Base-by-base conservation (phyloP, 2,113 vertebrate genomes). In the Cercocebus atys region DNA sequence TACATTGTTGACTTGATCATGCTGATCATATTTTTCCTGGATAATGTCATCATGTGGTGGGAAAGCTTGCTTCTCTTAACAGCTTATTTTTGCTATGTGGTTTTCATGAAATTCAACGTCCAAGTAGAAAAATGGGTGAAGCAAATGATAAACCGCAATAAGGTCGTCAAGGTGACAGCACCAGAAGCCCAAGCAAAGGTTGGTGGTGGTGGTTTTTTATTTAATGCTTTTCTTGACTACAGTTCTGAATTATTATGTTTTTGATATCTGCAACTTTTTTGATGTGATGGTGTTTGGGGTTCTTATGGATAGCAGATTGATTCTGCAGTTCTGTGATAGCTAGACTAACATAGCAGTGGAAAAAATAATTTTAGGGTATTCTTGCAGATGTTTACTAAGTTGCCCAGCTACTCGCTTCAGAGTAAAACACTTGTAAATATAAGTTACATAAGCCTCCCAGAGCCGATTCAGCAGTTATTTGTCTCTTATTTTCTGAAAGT, bases 71-170 rank as follows among this genome's bases (percentile, higher is more conserved):
- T 98, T 0, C 99, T 99, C 73, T 99, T 99, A 45, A 97, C 98
- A 23, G 98, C 98, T 1, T 99, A 99, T 92, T 98, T 99, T 88
- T 90, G 92, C 97, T 99, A 99, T 57, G 99, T 99, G 97, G 96
- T 99, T 98, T 99, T 99, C 98, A 99, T 99, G 99, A 99, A 99
- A 98, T 99, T 98, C 99, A 99, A 99, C 96, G 98, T 99, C 94
- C 99, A 98, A 87, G 98, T 99, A 5, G 99, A 99, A 99, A 97
- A 98, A 94, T 98, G 98, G 89, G 99, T 99, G 98, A 99, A 99
- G 98, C 97, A 98, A 70, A 97, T 99, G 98, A 97, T 99, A 89
- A 99, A 98, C 99, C 99, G 99, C 98, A 99, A 99, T 98, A 99
- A 99, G 98, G 99, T 99, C 97, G 99, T 99, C 98, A 99, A 99